Conservation (phyloP, 2,888 invertebrate genomes). For the Liodrosophila aerea region DNA sequence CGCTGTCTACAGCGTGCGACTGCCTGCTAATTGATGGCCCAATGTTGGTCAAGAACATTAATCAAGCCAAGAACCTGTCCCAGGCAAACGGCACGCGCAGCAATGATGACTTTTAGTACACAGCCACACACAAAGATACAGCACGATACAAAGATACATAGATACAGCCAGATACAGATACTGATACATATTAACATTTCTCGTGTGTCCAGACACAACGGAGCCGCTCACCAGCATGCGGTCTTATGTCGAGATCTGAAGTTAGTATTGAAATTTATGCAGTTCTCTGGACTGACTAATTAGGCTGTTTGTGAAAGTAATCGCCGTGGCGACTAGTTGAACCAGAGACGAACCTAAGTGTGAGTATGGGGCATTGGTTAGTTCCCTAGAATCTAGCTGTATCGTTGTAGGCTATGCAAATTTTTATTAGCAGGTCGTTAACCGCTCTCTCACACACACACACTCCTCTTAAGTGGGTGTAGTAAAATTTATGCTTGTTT, state of each 20-base stretch:
- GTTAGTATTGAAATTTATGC: constrained; percentile 69
- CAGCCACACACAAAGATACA: constrained; percentile 16
- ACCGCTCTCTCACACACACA: constrained; percentile 52
- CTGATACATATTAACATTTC: constrained; percentile 19
- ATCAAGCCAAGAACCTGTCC: constrained; percentile 68
- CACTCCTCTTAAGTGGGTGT: constrained; percentile 65
- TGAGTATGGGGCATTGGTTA: not conserved
- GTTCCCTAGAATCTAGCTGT: constrained; percentile 24
- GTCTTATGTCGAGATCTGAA: not conserved
- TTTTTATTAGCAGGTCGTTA: constrained; percentile 75
- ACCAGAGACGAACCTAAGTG: constrained; percentile 1
- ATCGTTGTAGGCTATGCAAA: constrained; percentile 59
- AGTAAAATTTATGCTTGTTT: constrained; percentile 65
- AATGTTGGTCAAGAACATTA: constrained; percentile 72
- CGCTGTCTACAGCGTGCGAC: constrained; percentile 34
- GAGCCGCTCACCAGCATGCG: constrained; percentile 47
- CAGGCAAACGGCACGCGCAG: constrained; percentile 52
- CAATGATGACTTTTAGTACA: constrained; percentile 66
- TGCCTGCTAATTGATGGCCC: constrained; percentile 69
- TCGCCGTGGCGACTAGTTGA: constrained; percentile 37
- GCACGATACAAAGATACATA: constrained; percentile 13
- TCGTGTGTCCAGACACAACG: constrained; percentile 59
- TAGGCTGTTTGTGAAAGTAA: constrained; percentile 77
- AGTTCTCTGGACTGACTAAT: constrained; percentile 62
- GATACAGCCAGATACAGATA: constrained; percentile 4